Evolutionary conservation across 2,797 vertebrate genomes (phyloP).

Genomic region (Melanotaenia boesemani): DNA sequence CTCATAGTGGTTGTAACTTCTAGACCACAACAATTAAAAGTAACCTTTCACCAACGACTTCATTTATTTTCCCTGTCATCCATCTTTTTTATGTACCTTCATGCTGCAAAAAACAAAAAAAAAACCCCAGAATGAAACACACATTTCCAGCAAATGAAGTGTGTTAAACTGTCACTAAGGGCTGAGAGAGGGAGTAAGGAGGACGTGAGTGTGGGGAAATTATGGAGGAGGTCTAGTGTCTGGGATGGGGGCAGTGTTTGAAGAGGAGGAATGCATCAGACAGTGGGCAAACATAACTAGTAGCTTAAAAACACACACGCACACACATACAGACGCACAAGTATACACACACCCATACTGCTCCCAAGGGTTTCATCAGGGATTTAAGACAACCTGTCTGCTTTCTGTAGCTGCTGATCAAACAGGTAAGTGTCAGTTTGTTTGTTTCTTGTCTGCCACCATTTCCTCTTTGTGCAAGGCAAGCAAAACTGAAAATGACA

Average conservation of each 20-base stretch:
- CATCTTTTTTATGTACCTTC: conserved; percentile 12
- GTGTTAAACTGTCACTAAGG: conserved; percentile 13
- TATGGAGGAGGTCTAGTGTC: conserved; percentile 61
- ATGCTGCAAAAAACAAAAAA: conserved; percentile 16
- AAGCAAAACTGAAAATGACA: conserved; percentile 46
- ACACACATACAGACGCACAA: not conserved
- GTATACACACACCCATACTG: conserved; percentile 24
- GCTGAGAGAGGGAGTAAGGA: conserved; percentile 36
- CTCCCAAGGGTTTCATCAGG: conserved; percentile 41
- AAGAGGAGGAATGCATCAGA: conserved; percentile 70
- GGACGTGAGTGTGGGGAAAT: conserved; percentile 43
- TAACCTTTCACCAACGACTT: not conserved
- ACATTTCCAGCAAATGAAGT: conserved; percentile 55
- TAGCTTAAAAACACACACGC: conserved; percentile 54
- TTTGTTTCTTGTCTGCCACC: conserved; percentile 24
- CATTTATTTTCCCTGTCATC: not conserved
- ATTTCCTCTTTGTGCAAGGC: conserved; percentile 27
- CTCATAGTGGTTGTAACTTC: conserved; percentile 14
- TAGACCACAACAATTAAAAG: conserved; percentile 6
- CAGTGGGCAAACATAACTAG: conserved; percentile 64
- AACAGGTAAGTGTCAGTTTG: conserved; percentile 65
- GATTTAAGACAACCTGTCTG: conserved; percentile 38
- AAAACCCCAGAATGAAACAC: not conserved
- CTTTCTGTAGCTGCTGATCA: conserved; percentile 31
- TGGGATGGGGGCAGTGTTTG: conserved; percentile 67